Percentiles rank a stretch among this genome's conserved stretches.
phyloP scores from a whole-genome alignment of 2,113 vertebrate species.

The Kryptolebias marmoratus region DNA sequence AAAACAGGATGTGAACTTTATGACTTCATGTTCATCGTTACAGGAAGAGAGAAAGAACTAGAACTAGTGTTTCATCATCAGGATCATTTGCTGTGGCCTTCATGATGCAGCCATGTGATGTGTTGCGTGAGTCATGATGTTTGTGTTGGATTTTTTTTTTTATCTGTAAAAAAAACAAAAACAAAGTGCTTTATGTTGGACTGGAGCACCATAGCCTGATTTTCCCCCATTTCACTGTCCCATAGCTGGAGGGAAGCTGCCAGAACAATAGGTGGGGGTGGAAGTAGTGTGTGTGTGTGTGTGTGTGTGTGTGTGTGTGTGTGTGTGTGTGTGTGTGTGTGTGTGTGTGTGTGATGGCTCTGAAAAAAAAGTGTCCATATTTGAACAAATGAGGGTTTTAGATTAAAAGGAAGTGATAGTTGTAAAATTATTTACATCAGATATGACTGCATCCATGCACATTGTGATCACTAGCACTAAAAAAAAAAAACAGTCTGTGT shows the following conservation, averaged over 20 bases:
- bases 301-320: slow-evolving; percentile 1
- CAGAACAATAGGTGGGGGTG: slow-evolving; percentile 65
- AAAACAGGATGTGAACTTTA: slow-evolving; percentile 6
- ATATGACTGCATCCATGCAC: neutral
- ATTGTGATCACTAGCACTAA: neutral
- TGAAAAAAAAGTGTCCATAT: slow-evolving; percentile 20
- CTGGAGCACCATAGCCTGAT: slow-evolving; percentile 15
- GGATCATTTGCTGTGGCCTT: slow-evolving; percentile 14
- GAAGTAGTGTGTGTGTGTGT: slow-evolving; percentile 14
- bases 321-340: too few relatives aligned
- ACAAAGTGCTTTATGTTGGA: neutral
- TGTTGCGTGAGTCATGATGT: neutral
- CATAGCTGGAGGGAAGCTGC: slow-evolving; percentile 59
- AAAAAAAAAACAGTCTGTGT: neutral
- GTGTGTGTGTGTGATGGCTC: slow-evolving; percentile 5
- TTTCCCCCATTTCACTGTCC: slow-evolving; percentile 36
- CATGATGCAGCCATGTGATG: neutral
- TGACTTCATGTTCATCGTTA: neutral
- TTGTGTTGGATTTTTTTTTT: neutral
- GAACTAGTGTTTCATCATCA: slow-evolving; percentile 20
- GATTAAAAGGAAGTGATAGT: neutral
- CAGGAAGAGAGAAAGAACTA: slow-evolving; percentile 6
- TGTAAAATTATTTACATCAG: neutral
- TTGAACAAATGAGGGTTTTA: neutral
- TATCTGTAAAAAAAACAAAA: neutral